These are phyloP conservation scores for Smithornis capensis DNA, from an alignment of 2,113 vertebrate genomes.

Conservation along the genomic window DNA sequence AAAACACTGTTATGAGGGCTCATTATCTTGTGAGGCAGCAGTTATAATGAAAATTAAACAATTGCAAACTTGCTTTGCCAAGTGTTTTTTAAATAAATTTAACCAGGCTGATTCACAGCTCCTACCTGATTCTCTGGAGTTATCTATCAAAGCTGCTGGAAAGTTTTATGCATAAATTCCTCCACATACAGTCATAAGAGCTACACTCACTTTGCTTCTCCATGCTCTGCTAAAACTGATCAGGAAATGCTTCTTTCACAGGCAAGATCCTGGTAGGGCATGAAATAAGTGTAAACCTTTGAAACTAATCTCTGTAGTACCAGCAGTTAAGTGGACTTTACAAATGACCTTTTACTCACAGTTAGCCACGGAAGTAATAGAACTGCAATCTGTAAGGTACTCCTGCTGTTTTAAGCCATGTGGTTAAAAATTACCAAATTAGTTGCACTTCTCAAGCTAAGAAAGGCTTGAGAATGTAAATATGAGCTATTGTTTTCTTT, in stretches of 20 bases:
- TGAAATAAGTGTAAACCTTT: neutral
- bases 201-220: neutral
- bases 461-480: neutral
- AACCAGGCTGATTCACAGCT: neutral
- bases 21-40: constrained; percentile 52
- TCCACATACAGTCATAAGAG: neutral
- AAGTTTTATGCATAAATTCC: neutral
- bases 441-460: neutral
- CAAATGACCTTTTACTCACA: neutral
- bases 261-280: neutral
- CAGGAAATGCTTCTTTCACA: neutral
- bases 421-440: neutral
- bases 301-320: neutral
- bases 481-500: neutral
- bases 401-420: neutral
- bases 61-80: constrained; percentile 56
- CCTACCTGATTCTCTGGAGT: neutral
- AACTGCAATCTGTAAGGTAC: neutral
- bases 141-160: neutral
- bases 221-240: neutral
- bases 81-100: constrained; percentile 46
- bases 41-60: constrained; percentile 69
- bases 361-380: neutral
- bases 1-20: constrained; percentile 63
- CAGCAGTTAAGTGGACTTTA: neutral